Percentiles rank a stretch among this genome's conserved stretches.
Evolutionary conservation across 2,797 vertebrate species (phyloP).

Genomic region (Muscicapa comitata): DNA sequence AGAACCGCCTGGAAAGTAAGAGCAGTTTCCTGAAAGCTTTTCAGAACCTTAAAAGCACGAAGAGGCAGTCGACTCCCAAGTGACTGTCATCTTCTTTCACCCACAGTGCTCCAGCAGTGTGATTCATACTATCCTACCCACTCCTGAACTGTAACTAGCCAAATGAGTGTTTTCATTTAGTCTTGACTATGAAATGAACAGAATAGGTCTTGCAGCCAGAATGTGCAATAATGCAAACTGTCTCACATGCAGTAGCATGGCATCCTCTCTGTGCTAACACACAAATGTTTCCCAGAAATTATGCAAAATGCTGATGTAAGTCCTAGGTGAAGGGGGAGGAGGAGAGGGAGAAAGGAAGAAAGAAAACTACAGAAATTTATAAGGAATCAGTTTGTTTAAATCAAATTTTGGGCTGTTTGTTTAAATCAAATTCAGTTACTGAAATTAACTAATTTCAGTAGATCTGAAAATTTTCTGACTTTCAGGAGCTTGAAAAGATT

Average conservation of each 20-base stretch:
- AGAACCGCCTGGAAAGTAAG: not conserved
- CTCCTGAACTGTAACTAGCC: not conserved
- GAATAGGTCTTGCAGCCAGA: not conserved
- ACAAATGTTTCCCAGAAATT: not conserved
- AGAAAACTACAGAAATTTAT: not conserved
- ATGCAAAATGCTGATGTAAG: not conserved
- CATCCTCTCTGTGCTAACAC: not conserved
- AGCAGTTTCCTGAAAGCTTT: not conserved
- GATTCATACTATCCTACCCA: not conserved
- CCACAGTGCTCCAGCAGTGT: not conserved
- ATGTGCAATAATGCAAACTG: not conserved
- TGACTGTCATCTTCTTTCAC: not conserved
- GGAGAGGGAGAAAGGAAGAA: not conserved
- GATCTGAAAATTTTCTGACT: not conserved
- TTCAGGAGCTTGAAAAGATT: not conserved
- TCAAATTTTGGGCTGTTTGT: not conserved
- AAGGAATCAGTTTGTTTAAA: not conserved
- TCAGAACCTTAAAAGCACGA: not conserved
- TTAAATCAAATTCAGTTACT: not conserved
- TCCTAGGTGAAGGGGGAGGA: not conserved
- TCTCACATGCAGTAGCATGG: not conserved
- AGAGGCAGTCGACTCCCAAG: not conserved
- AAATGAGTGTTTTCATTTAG: not conserved
- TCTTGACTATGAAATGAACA: not conserved
- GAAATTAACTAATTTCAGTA: not conserved